A percentile compares a stretch with the other conserved stretches of the same genome.
These are phyloP conservation scores for Ciconia nigra DNA, from an alignment of 2,797 vertebrate species.

Conservation along the genomic window DNA sequence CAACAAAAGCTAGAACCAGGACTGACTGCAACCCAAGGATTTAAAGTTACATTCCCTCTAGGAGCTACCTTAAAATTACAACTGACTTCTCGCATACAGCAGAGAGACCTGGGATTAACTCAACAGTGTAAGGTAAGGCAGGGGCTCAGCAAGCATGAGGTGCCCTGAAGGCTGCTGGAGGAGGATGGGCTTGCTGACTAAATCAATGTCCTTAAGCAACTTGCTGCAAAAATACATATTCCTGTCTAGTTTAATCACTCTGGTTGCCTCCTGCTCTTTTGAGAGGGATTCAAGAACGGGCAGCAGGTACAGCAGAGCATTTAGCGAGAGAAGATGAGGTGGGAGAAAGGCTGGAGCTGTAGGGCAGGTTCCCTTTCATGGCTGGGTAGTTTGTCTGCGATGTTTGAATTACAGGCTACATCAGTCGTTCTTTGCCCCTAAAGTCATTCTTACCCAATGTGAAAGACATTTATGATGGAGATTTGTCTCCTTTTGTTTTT, in stretches of 20 bases:
- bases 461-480: neutral
- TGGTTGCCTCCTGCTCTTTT: neutral
- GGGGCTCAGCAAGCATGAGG: neutral
- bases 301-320: neutral
- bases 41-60: neutral
- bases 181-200: neutral
- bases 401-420: neutral
- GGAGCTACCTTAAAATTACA: neutral
- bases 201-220: neutral
- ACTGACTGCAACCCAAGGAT: neutral
- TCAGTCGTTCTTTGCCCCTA: neutral
- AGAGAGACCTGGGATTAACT: neutral
- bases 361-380: neutral
- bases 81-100: fast-evolving
- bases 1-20: neutral
- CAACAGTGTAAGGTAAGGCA: fast-evolving
- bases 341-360: neutral
- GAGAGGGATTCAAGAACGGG: neutral
- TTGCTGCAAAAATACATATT: neutral
- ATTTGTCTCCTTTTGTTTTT: neutral
- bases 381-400: neutral
- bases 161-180: neutral
- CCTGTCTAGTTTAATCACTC: neutral
- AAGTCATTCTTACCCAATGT: neutral
- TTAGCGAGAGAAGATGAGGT: neutral